Percentiles rank a stretch among this genome's conserved stretches.
phyloP scores from a whole-genome alignment of 2,113 vertebrate species.

The Corythoichthys haematopterus region DNA sequence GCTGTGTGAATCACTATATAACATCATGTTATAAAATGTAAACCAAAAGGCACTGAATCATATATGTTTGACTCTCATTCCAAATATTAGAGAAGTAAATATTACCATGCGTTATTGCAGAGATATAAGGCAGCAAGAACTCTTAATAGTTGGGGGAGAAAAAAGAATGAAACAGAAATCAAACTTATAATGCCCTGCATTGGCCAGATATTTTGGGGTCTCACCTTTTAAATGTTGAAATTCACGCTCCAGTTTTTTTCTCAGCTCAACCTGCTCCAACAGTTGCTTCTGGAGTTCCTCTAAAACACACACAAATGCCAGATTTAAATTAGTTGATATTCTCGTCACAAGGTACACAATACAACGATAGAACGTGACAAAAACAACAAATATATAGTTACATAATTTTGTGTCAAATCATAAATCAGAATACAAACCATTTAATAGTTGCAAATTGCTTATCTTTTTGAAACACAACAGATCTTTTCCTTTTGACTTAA shows the following conservation, averaged over 20 bases:
- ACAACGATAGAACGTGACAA: not conserved
- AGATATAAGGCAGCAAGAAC: not conserved
- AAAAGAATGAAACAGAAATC: not conserved
- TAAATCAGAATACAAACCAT: not conserved
- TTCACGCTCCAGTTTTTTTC: conserved; percentile 93
- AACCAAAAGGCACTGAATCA: too few species aligned
- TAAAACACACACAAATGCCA: conserved; percentile 39
- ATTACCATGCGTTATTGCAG: too few species aligned
- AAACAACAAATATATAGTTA: not conserved
- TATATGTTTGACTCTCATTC: not conserved
- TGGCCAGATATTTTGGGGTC: conserved; percentile 9
- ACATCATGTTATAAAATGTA: too few species aligned
- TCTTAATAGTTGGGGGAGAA: not conserved
- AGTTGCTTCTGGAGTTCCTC: conserved; percentile 94
- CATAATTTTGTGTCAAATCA: not conserved
- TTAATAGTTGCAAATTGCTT: not conserved
- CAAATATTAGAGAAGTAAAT: not conserved
- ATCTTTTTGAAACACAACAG: not conserved
- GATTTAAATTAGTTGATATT: not conserved
- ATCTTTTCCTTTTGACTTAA: not conserved
- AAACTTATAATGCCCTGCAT: not conserved
- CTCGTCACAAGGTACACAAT: not conserved
- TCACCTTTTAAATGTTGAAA: conserved; percentile 96
- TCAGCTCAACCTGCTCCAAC: conserved; percentile 91
- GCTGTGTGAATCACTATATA: too few species aligned